Evolutionary conservation across 2,113 vertebrate species (phyloP).

Genomic region (Polyodon spathula): DNA sequence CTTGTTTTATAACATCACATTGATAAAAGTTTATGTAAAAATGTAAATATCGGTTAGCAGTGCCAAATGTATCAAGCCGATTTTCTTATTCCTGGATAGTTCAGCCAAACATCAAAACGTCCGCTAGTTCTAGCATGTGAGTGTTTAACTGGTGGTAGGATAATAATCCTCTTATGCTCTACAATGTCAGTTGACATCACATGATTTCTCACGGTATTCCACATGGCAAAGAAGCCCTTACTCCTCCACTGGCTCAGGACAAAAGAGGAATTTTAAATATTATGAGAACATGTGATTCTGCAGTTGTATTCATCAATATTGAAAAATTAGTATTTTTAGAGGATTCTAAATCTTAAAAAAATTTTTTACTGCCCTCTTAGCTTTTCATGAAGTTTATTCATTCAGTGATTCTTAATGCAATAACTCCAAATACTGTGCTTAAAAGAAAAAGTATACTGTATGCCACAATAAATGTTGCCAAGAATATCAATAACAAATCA

Average conservation of each 20-base stretch:
- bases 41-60: background rate
- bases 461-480: no score
- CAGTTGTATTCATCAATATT: conserved; percentile 25
- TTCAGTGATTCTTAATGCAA: no score
- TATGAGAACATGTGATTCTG: conserved; percentile 56
- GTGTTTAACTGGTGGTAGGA: conserved; percentile 24
- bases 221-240: conserved; percentile 30
- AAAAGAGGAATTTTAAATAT: conserved; percentile 52
- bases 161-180: conserved; percentile 54
- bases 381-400: no score
- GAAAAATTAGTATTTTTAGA: conserved; percentile 23
- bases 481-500: conserved; percentile 14
- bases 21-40: no score
- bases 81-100: background rate
- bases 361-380: background rate
- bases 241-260: conserved; percentile 33
- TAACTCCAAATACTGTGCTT: no score
- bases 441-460: no score
- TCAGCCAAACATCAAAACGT: background rate
- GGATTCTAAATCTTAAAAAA: background rate
- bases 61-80: background rate
- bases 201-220: conserved; percentile 38
- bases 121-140: conserved; percentile 21
- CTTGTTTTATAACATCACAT: no score
- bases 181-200: conserved; percentile 33